Base-by-base conservation (phyloP, 2,113 vertebrate species). In the Ariopsis seemanni region DNA sequence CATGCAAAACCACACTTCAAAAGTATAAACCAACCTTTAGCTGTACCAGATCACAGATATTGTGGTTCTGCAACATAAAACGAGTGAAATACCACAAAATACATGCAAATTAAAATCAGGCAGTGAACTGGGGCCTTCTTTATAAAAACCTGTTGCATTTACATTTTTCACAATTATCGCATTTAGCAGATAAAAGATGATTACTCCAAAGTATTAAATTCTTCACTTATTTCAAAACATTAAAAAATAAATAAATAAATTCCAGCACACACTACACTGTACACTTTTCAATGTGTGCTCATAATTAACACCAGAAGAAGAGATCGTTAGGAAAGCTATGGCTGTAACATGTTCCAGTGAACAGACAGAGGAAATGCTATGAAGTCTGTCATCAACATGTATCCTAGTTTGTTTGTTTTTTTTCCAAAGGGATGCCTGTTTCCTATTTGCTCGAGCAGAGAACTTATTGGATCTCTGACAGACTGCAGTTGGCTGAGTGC, bases 401-500 rank as follows among this genome's bases (percentile, higher is more conserved):
- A 20, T 86, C 42, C 15, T 27, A 79, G 74, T 53, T 63, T 14
- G 22, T 50, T 53, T 53, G 25, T 67, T 52, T n/a, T 34, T 34
- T 53, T 52, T 22, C 0, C n/a, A 20, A 15, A 81, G 5, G 11
- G 57, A 75, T 75, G 55, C 52, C 58, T 83, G 86, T 58, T 75
- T 87, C 69, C 34, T 12, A 83, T 87, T 87, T 83, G 65, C 69
- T 75, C 7, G 1, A 34, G 55, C 17, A 20, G 25, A 58, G 15
- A 83, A 25, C 14, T 27, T 42, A 82, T 14, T 52, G 30, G 30
- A 65, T 27, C 55, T 63, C 42, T 53, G 57, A 30, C 11, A 15
- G 25, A 65, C 57, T 17, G 57, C 57, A 2, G n/a, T 72, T 55
- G 1, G 50, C 8, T 25, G 9, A 74, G 18, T 42, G 69, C 18